These are phyloP conservation scores for Leptinotarsa undecemlineata DNA, from an alignment of 1,140 invertebrate genomes.

Conservation along the genomic window DNA sequence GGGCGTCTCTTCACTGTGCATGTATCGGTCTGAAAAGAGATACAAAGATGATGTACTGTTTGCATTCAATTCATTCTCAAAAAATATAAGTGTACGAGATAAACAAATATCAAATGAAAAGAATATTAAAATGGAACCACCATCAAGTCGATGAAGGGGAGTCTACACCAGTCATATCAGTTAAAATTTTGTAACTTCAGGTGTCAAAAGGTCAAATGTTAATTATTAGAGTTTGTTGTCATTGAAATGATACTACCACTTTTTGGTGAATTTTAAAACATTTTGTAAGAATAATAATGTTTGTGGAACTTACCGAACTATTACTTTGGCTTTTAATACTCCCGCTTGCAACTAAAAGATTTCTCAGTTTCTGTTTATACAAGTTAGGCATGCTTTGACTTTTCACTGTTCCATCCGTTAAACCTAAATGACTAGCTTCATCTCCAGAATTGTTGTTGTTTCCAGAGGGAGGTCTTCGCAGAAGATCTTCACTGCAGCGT, in stretches of 20 bases:
- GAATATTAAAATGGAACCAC: too few relatives aligned
- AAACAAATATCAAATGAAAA: too few relatives aligned
- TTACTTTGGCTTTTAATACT: slow-evolving; percentile 58
- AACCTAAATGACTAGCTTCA: slow-evolving; percentile 58
- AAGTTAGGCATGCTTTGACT: slow-evolving; percentile 78
- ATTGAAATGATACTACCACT: background rate
- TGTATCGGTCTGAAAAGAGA: slow-evolving; percentile 56
- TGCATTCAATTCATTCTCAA: too few relatives aligned
- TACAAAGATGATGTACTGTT: too few relatives aligned
- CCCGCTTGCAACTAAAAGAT: slow-evolving; percentile 35
- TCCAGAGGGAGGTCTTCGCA: slow-evolving; percentile 72
- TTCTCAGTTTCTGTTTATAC: slow-evolving; percentile 51
- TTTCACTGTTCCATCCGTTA: slow-evolving; percentile 59
- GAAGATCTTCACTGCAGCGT: slow-evolving; percentile 55
- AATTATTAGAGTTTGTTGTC: too few relatives aligned
- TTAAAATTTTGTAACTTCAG: too few relatives aligned
- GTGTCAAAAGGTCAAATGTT: too few relatives aligned
- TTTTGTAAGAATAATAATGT: too few relatives aligned
- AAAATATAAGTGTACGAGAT: too few relatives aligned
- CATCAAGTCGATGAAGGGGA: too few relatives aligned
- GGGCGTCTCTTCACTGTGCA: slow-evolving; percentile 58
- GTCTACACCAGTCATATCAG: too few relatives aligned
- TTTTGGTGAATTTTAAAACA: too few relatives aligned
- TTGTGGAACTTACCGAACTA: slow-evolving; percentile 59
- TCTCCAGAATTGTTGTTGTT: slow-evolving; percentile 69